Evolutionary conservation across 2,888 invertebrate species (phyloP).

Genomic region (Poecilus cupreus): DNA sequence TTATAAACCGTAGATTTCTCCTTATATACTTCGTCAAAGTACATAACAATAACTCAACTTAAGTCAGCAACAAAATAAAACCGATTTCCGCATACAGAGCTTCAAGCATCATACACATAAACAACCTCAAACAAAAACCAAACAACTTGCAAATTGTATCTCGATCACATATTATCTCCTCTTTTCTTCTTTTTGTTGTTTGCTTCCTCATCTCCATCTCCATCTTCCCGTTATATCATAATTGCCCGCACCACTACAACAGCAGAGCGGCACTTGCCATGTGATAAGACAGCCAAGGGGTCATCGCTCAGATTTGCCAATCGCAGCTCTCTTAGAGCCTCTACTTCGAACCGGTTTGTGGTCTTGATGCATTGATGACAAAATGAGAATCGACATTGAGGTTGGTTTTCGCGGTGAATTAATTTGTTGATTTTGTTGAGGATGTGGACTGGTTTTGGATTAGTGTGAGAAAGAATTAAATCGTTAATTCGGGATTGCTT

Average conservation of each 20-base stretch:
- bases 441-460: slow-evolving; percentile 6
- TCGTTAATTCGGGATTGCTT: too few species aligned
- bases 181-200: background rate
- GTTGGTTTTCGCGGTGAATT: background rate
- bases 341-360: slow-evolving; percentile 1
- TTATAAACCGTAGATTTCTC: too few species aligned
- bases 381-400: background rate
- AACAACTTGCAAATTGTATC: background rate
- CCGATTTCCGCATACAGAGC: too few species aligned
- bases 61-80: too few species aligned
- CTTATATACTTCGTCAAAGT: too few species aligned
- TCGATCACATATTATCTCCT: background rate
- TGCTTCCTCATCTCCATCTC: background rate
- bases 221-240: slow-evolving; percentile 41
- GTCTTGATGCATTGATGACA: background rate
- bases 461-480: background rate
- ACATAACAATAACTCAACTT: too few species aligned
- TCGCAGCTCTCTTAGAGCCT: background rate
- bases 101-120: too few species aligned
- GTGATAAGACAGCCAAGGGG: slow-evolving; percentile 29
- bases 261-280: background rate
- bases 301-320: slow-evolving; percentile 43
- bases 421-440: background rate
- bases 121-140: background rate
- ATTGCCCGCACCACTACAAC: slow-evolving; percentile 27